Evolutionary conservation across 2,888 invertebrate genomes (phyloP).

Genomic region (Metacarcinus magister): DNA sequence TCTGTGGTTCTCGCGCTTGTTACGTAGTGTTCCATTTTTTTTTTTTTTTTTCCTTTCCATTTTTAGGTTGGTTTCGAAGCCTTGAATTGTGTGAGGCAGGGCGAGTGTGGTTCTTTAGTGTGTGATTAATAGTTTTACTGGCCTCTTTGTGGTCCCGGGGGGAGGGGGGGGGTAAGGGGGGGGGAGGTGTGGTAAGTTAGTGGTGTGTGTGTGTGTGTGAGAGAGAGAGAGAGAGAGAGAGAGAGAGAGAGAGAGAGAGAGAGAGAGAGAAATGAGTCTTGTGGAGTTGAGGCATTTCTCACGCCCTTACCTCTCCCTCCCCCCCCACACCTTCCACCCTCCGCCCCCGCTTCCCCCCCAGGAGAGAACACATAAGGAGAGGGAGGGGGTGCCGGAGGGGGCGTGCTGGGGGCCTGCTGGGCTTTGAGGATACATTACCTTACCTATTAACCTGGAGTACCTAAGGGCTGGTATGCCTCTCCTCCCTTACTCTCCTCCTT

Average conservation of each 20-base stretch:
- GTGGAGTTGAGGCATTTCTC: not conserved
- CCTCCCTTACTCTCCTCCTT: not conserved
- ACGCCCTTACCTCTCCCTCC: not conserved
- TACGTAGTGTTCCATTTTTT: not conserved
- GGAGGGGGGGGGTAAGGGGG: not conserved
- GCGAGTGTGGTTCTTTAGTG: slow-evolving; percentile 4
- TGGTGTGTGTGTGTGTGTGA: not conserved
- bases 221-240: not conserved
- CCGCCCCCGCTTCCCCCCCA: not conserved
- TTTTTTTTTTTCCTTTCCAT: not conserved
- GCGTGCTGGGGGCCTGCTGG: not conserved
- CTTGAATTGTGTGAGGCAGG: not conserved
- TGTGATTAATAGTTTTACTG: slow-evolving; percentile 53
- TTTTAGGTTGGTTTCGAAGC: not conserved
- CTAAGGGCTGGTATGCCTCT: not conserved
- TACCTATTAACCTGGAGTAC: not conserved
- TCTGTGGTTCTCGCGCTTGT: not conserved
- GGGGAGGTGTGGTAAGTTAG: not conserved
- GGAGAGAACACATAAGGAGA: not conserved
- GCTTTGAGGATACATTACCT: not conserved
- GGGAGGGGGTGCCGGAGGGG: not conserved
- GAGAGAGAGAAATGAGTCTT: not conserved
- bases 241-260: not conserved
- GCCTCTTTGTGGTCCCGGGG: slow-evolving; percentile 5
- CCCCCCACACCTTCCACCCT: not conserved